Conservation (phyloP, 2,888 invertebrate genomes). For the Protonemura montana region DNA sequence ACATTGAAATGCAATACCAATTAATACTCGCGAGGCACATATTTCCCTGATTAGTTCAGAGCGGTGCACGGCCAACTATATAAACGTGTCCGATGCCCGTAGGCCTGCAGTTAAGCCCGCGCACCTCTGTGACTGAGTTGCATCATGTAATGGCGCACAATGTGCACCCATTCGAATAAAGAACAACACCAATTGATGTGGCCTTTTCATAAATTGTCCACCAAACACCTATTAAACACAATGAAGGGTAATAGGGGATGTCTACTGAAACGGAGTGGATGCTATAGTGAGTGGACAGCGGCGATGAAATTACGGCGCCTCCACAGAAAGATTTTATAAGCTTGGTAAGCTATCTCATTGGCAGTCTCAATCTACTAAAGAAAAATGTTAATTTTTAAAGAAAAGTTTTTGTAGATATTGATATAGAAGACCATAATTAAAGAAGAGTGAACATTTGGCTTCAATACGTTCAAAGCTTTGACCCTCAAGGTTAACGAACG, state of each 20-base stretch:
- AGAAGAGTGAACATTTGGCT: too few relatives aligned
- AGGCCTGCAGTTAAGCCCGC: not conserved
- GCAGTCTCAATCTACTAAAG: too few relatives aligned
- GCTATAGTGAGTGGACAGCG: not conserved
- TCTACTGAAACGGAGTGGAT: not conserved
- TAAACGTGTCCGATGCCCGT: not conserved
- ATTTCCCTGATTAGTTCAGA: slow-evolving; percentile 47
- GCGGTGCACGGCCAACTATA: not conserved
- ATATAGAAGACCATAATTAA: too few relatives aligned
- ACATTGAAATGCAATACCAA: slow-evolving; percentile 43
- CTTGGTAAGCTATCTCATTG: too few relatives aligned
- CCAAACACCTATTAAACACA: not conserved
- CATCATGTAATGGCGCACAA: not conserved
- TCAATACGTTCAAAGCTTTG: too few relatives aligned
- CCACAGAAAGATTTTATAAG: not conserved
- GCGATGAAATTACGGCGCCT: not conserved
- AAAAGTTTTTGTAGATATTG: too few relatives aligned
- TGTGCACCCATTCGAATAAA: not conserved
- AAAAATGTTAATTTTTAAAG: too few relatives aligned
- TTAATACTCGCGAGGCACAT: slow-evolving; percentile 46
- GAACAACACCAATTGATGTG: slow-evolving; percentile 25
- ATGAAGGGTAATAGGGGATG: not conserved
- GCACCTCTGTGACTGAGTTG: slow-evolving; percentile 26
- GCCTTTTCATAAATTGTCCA: slow-evolving; percentile 13
- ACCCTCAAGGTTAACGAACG: too few relatives aligned